phyloP scores from a whole-genome alignment of 37 sponge, comb jelly and placozoan species.

The Hexactinellida sp. region DNA sequence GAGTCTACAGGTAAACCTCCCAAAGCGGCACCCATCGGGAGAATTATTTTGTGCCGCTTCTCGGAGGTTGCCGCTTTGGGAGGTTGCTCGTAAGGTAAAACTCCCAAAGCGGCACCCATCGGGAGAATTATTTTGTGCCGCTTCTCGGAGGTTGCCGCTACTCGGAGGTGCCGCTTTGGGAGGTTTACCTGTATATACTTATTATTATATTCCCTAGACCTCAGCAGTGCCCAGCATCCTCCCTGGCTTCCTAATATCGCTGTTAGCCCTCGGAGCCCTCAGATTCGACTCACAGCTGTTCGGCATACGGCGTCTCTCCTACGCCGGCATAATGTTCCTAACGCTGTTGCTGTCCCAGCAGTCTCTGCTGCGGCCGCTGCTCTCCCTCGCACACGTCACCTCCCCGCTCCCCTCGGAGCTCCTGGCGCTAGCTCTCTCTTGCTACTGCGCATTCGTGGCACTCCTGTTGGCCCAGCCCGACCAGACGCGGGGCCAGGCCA shows the following conservation, averaged over 20 bases:
- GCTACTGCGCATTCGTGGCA: neutral
- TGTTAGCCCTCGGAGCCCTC: neutral
- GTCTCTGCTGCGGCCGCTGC: neutral
- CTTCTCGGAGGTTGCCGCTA: no score
- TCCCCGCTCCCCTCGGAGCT: neutral
- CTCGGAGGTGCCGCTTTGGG: no score
- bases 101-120: no score
- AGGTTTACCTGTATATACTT: no score
- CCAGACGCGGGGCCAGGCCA: neutral
- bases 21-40: no score
- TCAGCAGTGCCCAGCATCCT: neutral
- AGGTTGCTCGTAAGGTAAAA: no score
- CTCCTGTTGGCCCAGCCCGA: neutral
- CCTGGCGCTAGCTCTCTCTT: neutral
- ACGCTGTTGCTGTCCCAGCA: constrained; percentile 2
- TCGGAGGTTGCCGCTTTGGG: no score
- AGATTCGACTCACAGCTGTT: neutral
- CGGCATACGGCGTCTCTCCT: neutral
- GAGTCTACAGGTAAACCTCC: no score
- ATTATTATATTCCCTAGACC: neutral
- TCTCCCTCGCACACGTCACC: neutral
- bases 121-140: no score
- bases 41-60: no score
- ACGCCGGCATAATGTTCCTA: neutral
- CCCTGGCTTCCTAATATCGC: neutral